Percentiles rank a stretch among this genome's conserved stretches.
Conservation (phyloP, 2,888 invertebrate species). For the Sinhomidia bicolor region DNA sequence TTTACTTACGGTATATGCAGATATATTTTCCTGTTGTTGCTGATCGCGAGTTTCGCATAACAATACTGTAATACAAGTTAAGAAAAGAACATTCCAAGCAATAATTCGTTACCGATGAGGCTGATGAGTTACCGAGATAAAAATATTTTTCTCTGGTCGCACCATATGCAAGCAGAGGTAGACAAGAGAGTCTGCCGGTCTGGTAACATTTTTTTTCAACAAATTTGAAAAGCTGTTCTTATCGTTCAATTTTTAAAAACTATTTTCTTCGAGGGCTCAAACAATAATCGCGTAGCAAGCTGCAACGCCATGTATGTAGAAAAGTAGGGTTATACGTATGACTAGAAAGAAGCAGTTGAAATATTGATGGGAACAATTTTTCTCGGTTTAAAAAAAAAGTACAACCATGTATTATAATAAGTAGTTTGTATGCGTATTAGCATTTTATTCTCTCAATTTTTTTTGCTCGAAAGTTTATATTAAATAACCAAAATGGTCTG, state of each 20-base stretch:
- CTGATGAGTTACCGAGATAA: slow-evolving; percentile 35
- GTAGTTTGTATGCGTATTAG: background rate
- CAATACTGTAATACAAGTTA: slow-evolving; percentile 42
- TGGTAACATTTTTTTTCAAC: slow-evolving; percentile 31
- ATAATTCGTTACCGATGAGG: background rate
- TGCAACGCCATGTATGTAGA: background rate
- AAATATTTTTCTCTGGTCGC: slow-evolving; percentile 20
- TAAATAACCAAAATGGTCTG: slow-evolving; percentile 42
- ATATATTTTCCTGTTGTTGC: slow-evolving; percentile 71
- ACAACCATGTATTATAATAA: slow-evolving; percentile 35
- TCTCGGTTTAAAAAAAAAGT: background rate
- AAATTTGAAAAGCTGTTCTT: background rate
- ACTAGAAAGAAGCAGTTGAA: background rate
- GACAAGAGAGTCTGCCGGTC: slow-evolving; percentile 7
- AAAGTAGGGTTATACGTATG: background rate
- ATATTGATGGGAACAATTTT: background rate
- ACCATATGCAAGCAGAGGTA: too few species aligned
- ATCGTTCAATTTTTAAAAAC: background rate
- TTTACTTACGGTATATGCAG: slow-evolving; percentile 75
- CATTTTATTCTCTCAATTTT: slow-evolving; percentile 11
- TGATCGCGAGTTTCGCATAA: slow-evolving; percentile 56
- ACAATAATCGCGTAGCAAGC: background rate
- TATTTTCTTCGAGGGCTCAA: slow-evolving; percentile 35
- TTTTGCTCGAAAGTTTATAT: slow-evolving; percentile 32
- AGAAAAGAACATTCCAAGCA: slow-evolving; percentile 41